Conservation (phyloP, 2,113 vertebrate genomes). For the Vanacampus margaritifer region DNA sequence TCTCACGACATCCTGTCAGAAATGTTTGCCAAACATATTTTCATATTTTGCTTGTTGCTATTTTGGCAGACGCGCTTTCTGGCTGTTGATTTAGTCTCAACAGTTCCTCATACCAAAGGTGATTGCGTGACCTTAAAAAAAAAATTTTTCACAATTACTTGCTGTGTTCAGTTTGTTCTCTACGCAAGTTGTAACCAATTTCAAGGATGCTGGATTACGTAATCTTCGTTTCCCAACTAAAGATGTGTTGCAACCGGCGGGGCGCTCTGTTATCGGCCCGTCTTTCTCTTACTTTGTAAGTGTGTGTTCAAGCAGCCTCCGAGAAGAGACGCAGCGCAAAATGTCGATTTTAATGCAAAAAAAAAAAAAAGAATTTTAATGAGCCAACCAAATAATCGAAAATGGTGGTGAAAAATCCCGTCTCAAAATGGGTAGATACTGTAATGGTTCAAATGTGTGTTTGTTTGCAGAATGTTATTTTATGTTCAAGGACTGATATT, state of each 20-base stretch:
- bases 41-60: slow-evolving; percentile 6
- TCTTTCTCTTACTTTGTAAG: background rate
- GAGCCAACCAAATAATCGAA: too few species aligned
- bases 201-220: background rate
- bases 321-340: background rate
- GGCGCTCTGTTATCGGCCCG: background rate
- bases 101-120: background rate
- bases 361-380: background rate
- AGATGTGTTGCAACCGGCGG: background rate
- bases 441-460: too few species aligned
- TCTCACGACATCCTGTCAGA: slow-evolving; percentile 1
- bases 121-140: background rate
- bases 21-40: slow-evolving; percentile 9
- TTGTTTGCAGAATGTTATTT: too few species aligned
- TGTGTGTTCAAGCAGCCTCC: background rate
- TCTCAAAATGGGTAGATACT: too few species aligned
- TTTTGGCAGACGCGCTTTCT: background rate
- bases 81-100: background rate
- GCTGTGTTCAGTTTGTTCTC: background rate
- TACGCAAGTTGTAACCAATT: background rate
- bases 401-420: too few species aligned
- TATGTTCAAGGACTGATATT: too few species aligned
- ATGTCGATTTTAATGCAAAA: background rate
- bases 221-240: background rate
- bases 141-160: background rate